Conservation (phyloP, 2,113 vertebrate genomes). For the Zosterops lateralis region DNA sequence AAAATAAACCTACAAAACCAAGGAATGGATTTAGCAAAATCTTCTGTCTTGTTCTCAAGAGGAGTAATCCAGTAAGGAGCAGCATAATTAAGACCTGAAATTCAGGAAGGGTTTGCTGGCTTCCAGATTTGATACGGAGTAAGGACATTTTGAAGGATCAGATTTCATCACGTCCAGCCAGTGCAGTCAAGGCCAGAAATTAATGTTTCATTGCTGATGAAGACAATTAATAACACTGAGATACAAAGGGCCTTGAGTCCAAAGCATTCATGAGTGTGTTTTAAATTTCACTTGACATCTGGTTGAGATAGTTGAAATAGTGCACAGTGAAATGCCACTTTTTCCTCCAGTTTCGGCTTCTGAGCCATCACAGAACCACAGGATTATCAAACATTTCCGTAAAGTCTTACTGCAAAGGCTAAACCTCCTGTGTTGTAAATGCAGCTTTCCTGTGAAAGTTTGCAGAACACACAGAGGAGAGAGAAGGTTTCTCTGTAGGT, state of each 20-base stretch:
- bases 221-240: not conserved
- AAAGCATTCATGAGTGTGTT: not conserved
- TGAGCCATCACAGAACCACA: not conserved
- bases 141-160: not conserved
- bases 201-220: not conserved
- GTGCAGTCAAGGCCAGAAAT: not conserved
- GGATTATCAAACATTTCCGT: not conserved
- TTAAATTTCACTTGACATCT: not conserved
- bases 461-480: not conserved
- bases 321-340: not conserved
- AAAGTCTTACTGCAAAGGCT: not conserved
- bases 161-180: not conserved
- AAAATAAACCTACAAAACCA: not conserved
- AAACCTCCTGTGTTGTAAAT: accelerated
- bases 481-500: not conserved
- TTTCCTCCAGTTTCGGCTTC: not conserved
- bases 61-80: not conserved
- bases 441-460: not conserved
- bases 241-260: not conserved
- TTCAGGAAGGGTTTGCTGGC: not conserved
- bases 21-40: not conserved
- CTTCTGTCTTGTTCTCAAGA: not conserved
- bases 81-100: not conserved
- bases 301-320: not conserved
- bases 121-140: not conserved